Base-by-base conservation (phyloP, 35 echinoderm and acorn worm species). In the Hemicentrotus pulcherrimus region DNA sequence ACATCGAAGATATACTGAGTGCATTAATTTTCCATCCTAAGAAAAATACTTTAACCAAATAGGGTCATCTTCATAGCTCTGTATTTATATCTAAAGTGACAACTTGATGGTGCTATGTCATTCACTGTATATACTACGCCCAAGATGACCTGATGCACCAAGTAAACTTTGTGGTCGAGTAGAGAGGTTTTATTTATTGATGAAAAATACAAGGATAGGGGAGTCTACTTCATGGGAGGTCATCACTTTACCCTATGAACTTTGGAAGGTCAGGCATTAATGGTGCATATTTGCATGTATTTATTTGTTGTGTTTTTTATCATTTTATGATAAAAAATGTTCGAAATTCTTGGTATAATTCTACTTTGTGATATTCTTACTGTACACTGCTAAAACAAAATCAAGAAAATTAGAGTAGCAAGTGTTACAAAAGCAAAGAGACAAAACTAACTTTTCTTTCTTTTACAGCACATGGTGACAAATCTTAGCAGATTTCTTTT, bases 41-140 rank as follows among this genome's bases (percentile, higher is more conserved):
- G 65, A 0, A 78, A 78, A 78, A 78, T 78, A 78, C 65, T 78
- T 78, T 28, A 78, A 22, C 65, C 65, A n/a, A 78, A 78, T 78
- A 78, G 65, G 65, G 65, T 78, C 65, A 78, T 78, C 65, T 78
- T 78, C 0, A 4, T 78, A 78, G 65, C 65, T 28, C 65, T 78
- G 65, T 78, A 78, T 78, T 78, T 78, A 78, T 78, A 78, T 78
- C 19, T n/a, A 78, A 78, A 78, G 65, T 78, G 65, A 78, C 65
- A 78, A 78, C 22, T 78, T 78, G 24, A 78, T 78, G 65, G 65
- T 78, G 65, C 65, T 78, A 78, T 28, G 65, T 78, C 65, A 78
- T 78, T 78, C 22, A 78, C 65, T 78, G 65, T 78, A 78, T 78
- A 78, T 78, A 78, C 65, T 78, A 22, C 65, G n/a, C 19, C 65